Conservation (phyloP, 2,113 vertebrate species). For the Sceloporus undulatus region DNA sequence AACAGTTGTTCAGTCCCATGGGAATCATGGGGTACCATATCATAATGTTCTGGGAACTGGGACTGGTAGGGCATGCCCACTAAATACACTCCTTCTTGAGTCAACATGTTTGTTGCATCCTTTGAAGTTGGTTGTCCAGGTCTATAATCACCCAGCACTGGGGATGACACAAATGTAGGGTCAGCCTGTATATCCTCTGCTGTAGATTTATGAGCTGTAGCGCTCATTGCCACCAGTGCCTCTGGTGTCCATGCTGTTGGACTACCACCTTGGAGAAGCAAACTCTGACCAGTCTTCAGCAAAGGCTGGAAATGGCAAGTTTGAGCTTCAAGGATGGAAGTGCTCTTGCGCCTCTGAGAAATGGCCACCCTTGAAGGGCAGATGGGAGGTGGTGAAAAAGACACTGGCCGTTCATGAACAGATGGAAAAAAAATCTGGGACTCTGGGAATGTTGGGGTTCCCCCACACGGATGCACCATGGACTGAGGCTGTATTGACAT, state of each 20-base stretch:
- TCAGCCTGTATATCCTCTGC: slow-evolving; percentile 85
- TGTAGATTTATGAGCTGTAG: slow-evolving; percentile 84
- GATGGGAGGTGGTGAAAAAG: slow-evolving; percentile 94
- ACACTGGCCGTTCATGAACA: slow-evolving; percentile 93
- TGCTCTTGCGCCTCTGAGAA: slow-evolving; percentile 96
- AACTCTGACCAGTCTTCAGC: slow-evolving; percentile 88
- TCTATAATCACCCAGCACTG: slow-evolving; percentile 85
- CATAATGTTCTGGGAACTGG: slow-evolving; percentile 79
- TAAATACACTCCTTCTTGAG: slow-evolving; percentile 87
- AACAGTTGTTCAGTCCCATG: slow-evolving; percentile 67
- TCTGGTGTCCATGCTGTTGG: slow-evolving; percentile 81
- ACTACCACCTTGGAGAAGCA: slow-evolving; percentile 86
- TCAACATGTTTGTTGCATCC: slow-evolving; percentile 87
- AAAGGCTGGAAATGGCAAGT: slow-evolving; percentile 91
- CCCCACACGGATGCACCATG: slow-evolving; percentile 88
- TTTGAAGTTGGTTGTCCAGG: slow-evolving; percentile 83
- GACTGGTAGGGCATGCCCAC: slow-evolving; percentile 80
- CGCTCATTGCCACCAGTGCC: slow-evolving; percentile 80
- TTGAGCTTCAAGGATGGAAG: slow-evolving; percentile 96
- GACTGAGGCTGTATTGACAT: slow-evolving; percentile 95
- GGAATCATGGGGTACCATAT: slow-evolving; percentile 74
- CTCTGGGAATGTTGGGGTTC: slow-evolving; percentile 88
- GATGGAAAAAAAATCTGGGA: slow-evolving; percentile 91
- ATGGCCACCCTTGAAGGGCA: slow-evolving; percentile 90
- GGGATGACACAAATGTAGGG: slow-evolving; percentile 82